phyloP scores from a whole-genome alignment of 2,113 vertebrate species.

The Rhabdomys dilectus region DNA sequence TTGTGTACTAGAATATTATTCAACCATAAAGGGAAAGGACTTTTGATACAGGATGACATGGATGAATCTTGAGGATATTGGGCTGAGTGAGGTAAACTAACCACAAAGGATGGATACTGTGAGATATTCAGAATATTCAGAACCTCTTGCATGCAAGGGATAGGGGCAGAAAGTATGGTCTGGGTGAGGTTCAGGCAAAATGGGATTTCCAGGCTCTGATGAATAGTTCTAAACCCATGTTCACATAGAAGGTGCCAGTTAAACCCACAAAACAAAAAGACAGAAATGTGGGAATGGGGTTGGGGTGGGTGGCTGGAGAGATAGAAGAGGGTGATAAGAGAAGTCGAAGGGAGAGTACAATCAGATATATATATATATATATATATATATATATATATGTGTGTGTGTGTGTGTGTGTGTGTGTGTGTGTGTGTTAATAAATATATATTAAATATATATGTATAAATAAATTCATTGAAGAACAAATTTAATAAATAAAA shows the following conservation, averaged over 20 bases:
- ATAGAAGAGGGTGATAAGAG: background rate
- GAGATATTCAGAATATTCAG: background rate
- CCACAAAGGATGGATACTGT: background rate
- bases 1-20: background rate
- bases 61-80: no score
- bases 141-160: background rate
- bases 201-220: background rate
- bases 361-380: background rate
- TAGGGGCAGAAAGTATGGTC: background rate
- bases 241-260: background rate
- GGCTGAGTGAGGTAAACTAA: background rate
- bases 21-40: background rate
- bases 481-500: background rate
- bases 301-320: background rate
- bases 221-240: background rate
- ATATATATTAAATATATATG: no score
- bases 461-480: background rate
- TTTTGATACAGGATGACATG: background rate
- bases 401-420: no score
- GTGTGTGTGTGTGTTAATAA: no score
- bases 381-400: no score
- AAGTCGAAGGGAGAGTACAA: background rate
- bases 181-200: background rate
- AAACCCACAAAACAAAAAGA: background rate
- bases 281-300: background rate